phyloP scores from a whole-genome alignment of 2,113 vertebrate genomes.

The Rhagologus leucostigma region DNA sequence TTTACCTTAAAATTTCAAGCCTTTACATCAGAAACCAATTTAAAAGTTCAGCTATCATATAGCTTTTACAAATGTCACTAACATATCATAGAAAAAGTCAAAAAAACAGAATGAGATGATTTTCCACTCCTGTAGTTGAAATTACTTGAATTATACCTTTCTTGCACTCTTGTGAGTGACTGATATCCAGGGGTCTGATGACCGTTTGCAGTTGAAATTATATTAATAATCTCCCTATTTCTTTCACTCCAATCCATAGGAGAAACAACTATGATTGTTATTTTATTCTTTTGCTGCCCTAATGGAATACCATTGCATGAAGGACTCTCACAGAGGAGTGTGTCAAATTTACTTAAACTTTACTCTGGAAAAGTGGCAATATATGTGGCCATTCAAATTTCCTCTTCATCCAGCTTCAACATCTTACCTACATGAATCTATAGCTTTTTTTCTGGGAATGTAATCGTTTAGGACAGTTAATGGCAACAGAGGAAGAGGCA shows the following conservation, averaged over 20 bases:
- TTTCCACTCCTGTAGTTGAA: not conserved
- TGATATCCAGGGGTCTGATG: not conserved
- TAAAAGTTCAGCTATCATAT: not conserved
- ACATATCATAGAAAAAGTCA: not conserved
- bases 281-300: not conserved
- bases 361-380: not conserved
- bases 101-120: not conserved
- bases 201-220: not conserved
- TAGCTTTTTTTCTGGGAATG: not conserved
- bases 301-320: not conserved
- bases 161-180: not conserved
- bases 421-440: not conserved
- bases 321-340: not conserved
- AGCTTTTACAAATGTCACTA: not conserved
- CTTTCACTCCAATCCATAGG: not conserved
- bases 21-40: not conserved
- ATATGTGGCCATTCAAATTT: not conserved
- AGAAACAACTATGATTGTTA: not conserved
- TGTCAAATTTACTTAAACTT: not conserved
- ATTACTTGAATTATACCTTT: not conserved
- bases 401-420: not conserved
- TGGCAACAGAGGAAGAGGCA: not conserved
- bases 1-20: not conserved
- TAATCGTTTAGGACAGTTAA: not conserved
- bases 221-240: not conserved